Conservation (phyloP, 2,113 vertebrate genomes). For the Dicrurus megarhynchus region DNA sequence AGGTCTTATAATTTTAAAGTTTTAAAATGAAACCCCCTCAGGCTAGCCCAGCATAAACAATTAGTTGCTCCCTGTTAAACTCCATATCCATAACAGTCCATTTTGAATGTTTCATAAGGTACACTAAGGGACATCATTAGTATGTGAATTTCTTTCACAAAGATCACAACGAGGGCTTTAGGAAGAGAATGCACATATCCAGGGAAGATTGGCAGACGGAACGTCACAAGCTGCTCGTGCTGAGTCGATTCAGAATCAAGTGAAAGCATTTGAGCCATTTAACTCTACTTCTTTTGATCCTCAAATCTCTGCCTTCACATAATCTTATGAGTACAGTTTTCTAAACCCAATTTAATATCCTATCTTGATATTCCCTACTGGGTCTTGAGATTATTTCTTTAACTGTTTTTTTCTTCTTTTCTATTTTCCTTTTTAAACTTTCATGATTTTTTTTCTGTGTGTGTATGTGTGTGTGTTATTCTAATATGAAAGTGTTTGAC, state of each 20-base stretch:
- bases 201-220: slow-evolving; percentile 52
- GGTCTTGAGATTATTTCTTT: slow-evolving; percentile 2
- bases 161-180: slow-evolving; percentile 53
- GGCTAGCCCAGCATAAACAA: slow-evolving; percentile 69
- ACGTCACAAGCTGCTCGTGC: slow-evolving; percentile 37
- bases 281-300: slow-evolving; percentile 57
- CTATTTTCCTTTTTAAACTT: neutral
- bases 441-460: neutral
- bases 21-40: slow-evolving; percentile 59
- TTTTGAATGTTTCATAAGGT: slow-evolving; percentile 62
- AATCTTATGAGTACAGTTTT: slow-evolving; percentile 52
- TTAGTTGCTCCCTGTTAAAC: slow-evolving; percentile 67
- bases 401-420: slow-evolving; percentile 28
- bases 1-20: slow-evolving; percentile 57
- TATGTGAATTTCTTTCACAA: slow-evolving; percentile 63
- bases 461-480: neutral
- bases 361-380: slow-evolving; percentile 48
- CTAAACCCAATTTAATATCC: slow-evolving; percentile 51
- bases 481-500: neutral
- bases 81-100: slow-evolving; percentile 40
- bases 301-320: slow-evolving; percentile 53
- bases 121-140: slow-evolving; percentile 66
- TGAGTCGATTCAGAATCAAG: slow-evolving; percentile 51
- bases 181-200: slow-evolving; percentile 44
- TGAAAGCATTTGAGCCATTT: slow-evolving; percentile 56